These are phyloP conservation scores for Camarhynchus parvulus DNA, from an alignment of 2,113 vertebrate genomes.

Conservation along the genomic window DNA sequence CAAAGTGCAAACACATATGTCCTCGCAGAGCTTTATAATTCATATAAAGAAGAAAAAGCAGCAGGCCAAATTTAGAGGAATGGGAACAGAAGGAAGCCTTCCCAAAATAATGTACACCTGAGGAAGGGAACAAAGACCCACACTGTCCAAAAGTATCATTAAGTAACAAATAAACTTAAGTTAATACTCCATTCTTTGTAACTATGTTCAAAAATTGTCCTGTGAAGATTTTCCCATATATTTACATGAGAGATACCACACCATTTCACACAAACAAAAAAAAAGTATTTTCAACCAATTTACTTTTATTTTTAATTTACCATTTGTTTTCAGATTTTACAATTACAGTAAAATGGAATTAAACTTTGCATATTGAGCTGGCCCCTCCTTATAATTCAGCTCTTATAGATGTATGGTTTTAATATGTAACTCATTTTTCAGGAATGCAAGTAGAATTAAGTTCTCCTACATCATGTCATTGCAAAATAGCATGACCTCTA, in stretches of 20 bases:
- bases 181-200: not conserved
- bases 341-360: not conserved
- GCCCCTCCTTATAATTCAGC: not conserved
- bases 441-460: not conserved
- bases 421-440: not conserved
- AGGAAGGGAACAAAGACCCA: not conserved
- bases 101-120: not conserved
- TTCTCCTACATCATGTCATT: not conserved
- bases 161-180: not conserved
- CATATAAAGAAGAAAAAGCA: not conserved
- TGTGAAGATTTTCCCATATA: not conserved
- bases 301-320: not conserved
- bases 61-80: not conserved
- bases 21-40: not conserved
- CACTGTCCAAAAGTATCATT: not conserved
- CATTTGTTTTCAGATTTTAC: not conserved
- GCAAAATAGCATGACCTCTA: not conserved
- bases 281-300: not conserved
- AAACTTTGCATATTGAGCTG: not conserved
- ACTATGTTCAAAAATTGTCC: not conserved
- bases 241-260: not conserved
- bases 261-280: not conserved
- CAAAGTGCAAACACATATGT: not conserved
- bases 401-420: not conserved
- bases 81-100: not conserved